These are phyloP conservation scores for Steinernema scapterisci DNA, from an alignment of 2,888 invertebrate genomes.

Conservation along the genomic window DNA sequence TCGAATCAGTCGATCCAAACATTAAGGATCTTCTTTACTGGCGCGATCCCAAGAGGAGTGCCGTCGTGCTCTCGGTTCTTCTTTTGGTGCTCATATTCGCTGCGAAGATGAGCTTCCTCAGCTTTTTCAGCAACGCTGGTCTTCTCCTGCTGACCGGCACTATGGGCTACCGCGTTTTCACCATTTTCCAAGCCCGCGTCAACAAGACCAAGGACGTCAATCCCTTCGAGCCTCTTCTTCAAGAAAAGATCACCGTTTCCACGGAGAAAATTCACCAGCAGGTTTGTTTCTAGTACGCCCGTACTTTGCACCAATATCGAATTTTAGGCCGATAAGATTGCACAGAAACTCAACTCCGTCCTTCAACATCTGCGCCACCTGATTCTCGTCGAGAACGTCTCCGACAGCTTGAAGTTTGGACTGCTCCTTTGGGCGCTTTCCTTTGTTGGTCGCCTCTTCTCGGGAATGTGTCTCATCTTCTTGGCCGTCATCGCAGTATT, in stretches of 20 bases:
- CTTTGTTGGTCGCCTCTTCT: constrained; percentile 97
- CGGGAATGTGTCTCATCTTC: constrained; percentile 86
- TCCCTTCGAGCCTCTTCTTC: constrained; percentile 72
- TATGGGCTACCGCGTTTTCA: constrained; percentile 91
- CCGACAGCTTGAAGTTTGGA: constrained; percentile 83
- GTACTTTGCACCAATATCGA: no score
- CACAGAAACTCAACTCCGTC: neutral
- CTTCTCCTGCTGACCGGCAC: constrained; percentile 83
- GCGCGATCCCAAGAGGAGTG: constrained; percentile 92
- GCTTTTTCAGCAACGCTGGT: constrained; percentile 89
- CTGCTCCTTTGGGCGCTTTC: constrained; percentile 93
- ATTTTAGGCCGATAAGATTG: neutral
- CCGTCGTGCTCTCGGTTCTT: constrained; percentile 86
- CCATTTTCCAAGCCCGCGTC: constrained; percentile 89
- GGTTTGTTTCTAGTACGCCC: no score
- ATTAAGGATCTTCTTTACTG: constrained; percentile 81
- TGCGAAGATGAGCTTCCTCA: constrained; percentile 81
- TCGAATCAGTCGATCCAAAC: neutral
- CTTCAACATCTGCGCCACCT: constrained; percentile 79
- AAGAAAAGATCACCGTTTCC: constrained; percentile 83
- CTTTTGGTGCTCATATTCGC: constrained; percentile 87
- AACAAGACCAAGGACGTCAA: constrained; percentile 45
- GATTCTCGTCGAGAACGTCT: constrained; percentile 93
- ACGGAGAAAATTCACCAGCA: constrained; percentile 82
- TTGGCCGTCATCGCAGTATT: constrained; percentile 59